These are phyloP conservation scores for Kuschelorhynchus macadamiae DNA, from an alignment of 2,888 invertebrate species.

Conservation along the genomic window DNA sequence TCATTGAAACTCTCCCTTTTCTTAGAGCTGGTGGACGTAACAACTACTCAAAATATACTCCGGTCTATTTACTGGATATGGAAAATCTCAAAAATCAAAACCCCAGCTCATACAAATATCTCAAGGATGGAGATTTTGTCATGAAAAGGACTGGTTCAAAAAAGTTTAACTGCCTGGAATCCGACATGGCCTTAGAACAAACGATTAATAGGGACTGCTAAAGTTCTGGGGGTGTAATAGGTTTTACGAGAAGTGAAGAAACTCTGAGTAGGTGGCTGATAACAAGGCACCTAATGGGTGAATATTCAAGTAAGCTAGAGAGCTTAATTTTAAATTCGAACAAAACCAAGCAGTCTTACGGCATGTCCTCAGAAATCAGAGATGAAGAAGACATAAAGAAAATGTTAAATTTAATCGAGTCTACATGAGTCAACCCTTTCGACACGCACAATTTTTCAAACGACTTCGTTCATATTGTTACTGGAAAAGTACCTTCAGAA, in stretches of 20 bases:
- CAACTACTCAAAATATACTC: background rate
- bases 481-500: background rate
- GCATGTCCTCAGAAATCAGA: background rate
- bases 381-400: slow-evolving; percentile 5
- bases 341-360: background rate
- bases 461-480: background rate
- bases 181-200: background rate
- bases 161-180: background rate
- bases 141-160: background rate
- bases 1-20: background rate
- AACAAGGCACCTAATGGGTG: background rate
- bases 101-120: too few relatives aligned
- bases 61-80: background rate
- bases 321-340: background rate
- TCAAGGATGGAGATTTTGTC: too few relatives aligned
- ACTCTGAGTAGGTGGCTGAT: background rate
- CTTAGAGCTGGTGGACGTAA: background rate
- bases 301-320: background rate
- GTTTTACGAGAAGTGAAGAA: background rate
- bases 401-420: background rate
- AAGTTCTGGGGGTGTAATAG: background rate
- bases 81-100: background rate
- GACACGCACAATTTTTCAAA: background rate
- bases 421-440: background rate
- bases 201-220: background rate